Evolutionary conservation across 1,140 invertebrate genomes (phyloP), one percentile per base, ranked within the genome.

Genomic region (Cepaea nemoralis): DNA sequence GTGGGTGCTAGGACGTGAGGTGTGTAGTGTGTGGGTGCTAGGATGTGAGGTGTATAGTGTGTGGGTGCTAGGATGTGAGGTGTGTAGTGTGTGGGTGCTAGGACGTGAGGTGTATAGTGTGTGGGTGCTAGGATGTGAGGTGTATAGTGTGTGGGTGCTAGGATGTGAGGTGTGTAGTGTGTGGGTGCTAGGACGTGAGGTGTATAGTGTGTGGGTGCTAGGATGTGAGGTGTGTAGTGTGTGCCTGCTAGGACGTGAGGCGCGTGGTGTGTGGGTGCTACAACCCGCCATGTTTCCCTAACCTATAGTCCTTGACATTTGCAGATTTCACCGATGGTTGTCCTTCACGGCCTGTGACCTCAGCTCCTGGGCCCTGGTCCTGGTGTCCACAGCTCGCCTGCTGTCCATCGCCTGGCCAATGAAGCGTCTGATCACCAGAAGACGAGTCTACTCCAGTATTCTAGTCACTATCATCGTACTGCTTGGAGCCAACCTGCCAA

Each of bases 301-400:
- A n/a, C n/a, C n/a, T n/a, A n/a, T n/a, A n/a, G n/a, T n/a, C 42
- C 42, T 10, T 63, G 8, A 42, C 14, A n/a, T 78, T 31, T 55
- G 16, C 59, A 80, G 78, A 55, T 71, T 80, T 45, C 78, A 80
- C 69, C 16, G 55, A 22, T 80, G 78, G 78, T 37, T 80, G 19
- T 80, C 78, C 1, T 80, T 71, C 69, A 48, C 59, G 8, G 33
- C 67, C 45, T 71, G 67, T 67, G 78, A 80, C 33, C 40, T 73
- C 1, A 73, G 67, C n/a, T 80, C 78, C 8, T 80, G 78, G 78
- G 69, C 69, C 16, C 69, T 80, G 0, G 48, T 80, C 22, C 35
- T 80, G 0, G 69, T 80, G 22, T 71, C 78, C 8, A 39, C 33
- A 5, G 78, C 78, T 0, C 67, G 78, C 2, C 48, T 80, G 0